Percentiles rank a stretch among this genome's conserved stretches.
Evolutionary conservation across 2,888 invertebrate genomes (phyloP).

Genomic region (Synergus japonicus): DNA sequence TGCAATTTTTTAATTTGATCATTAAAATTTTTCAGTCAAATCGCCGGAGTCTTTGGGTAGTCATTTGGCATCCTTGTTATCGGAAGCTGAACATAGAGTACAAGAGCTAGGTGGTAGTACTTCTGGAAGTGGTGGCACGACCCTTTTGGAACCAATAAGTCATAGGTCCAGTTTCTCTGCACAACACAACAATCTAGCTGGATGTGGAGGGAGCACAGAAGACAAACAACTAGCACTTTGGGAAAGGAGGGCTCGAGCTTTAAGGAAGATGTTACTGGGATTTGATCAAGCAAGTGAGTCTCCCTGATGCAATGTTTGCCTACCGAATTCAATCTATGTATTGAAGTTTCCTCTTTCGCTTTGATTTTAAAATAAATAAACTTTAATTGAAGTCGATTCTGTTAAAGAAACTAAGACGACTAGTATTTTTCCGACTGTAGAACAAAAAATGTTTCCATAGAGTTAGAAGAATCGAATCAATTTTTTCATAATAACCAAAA

Average conservation of each 20-base stretch:
- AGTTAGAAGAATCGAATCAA: neutral
- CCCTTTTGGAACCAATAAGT: constrained; percentile 68
- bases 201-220: constrained; percentile 85
- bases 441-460: neutral
- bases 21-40: constrained; percentile 80
- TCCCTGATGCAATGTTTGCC: neutral
- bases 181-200: constrained; percentile 79
- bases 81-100: constrained; percentile 90
- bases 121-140: constrained; percentile 65
- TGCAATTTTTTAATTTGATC: neutral
- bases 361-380: neutral
- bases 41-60: constrained; percentile 86
- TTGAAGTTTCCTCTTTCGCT: neutral
- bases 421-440: too few species aligned
- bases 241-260: constrained; percentile 89
- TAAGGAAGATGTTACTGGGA: constrained; percentile 90
- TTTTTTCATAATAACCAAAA: too few species aligned
- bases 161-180: constrained; percentile 73
- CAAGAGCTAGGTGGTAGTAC: constrained; percentile 84
- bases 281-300: constrained; percentile 89
- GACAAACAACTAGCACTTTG: constrained; percentile 92
- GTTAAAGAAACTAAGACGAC: neutral
- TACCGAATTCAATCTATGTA: neutral
- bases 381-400: neutral
- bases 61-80: constrained; percentile 86